Evolutionary conservation across 2,888 invertebrate species (phyloP).

Genomic region (Liopterus haemorrhoidalis): DNA sequence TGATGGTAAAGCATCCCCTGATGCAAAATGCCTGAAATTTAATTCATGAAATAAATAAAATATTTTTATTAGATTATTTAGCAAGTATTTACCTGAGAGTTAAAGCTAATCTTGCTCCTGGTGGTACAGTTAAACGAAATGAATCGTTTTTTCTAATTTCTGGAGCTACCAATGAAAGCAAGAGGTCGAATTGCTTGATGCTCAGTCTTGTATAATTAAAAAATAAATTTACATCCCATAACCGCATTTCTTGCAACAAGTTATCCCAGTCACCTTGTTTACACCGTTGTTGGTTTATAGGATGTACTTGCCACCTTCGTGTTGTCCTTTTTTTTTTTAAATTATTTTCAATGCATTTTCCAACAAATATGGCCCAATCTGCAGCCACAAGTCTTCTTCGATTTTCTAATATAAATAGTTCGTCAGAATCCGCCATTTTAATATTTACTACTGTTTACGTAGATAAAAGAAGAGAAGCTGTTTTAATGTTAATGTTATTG

Average conservation of each 20-base stretch:
- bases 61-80: neutral
- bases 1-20: constrained; percentile 16
- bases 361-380: no score
- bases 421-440: no score
- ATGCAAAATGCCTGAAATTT: constrained; percentile 9
- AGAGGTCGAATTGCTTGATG: neutral
- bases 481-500: no score
- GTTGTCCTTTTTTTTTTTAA: no score
- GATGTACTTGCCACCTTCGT: neutral
- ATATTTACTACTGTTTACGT: no score
- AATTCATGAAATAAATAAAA: neutral
- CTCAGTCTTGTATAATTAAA: neutral
- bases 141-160: constrained; percentile 2
- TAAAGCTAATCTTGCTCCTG: neutral
- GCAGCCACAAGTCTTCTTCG: no score
- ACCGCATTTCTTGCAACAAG: constrained; percentile 1
- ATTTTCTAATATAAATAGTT: no score
- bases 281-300: neutral
- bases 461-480: no score
- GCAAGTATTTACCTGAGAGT: neutral
- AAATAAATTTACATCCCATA: neutral
- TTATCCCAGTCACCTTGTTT: constrained; percentile 3
- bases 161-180: neutral
- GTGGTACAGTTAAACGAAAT: neutral
- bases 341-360: no score